A percentile compares a stretch with the other conserved stretches of the same genome.
Evolutionary conservation across 2,113 vertebrate species (phyloP).

Genomic region (Pseudois nayaur): DNA sequence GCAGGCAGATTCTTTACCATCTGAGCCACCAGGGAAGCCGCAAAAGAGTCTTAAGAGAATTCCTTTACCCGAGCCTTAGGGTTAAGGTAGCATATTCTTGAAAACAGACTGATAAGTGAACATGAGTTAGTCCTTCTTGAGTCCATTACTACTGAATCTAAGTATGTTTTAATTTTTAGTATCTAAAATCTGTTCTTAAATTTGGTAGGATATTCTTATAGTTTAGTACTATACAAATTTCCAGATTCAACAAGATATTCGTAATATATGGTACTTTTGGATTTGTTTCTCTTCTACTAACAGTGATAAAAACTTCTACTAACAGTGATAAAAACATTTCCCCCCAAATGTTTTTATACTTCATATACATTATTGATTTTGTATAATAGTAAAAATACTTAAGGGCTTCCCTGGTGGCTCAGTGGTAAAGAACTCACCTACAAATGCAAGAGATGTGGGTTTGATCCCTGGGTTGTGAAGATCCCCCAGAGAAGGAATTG

Average conservation of each 20-base stretch:
- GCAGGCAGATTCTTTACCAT: not conserved
- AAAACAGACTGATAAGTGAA: not conserved
- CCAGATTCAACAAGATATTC: not conserved
- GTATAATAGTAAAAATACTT: not conserved
- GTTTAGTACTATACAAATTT: not conserved
- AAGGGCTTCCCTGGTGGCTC: not conserved
- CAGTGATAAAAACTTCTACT: not conserved
- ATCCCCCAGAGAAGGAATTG: not conserved
- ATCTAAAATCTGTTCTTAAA: not conserved
- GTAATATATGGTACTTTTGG: not conserved
- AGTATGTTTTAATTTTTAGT: not conserved
- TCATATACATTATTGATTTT: not conserved
- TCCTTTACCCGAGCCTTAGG: not conserved
- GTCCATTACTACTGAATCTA: not conserved
- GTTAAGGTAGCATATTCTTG: not conserved
- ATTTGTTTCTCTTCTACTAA: not conserved
- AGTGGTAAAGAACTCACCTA: not conserved
- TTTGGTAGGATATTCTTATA: not conserved
- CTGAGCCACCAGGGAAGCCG: not conserved
- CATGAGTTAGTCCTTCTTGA: not conserved
- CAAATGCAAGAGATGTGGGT: not conserved
- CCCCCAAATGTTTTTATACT: not conserved
- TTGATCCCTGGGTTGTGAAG: not conserved
- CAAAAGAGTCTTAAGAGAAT: not conserved
- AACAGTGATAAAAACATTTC: not conserved